Base-by-base conservation (phyloP, 1,140 invertebrate genomes). In the Catajapyx aquilonaris region DNA sequence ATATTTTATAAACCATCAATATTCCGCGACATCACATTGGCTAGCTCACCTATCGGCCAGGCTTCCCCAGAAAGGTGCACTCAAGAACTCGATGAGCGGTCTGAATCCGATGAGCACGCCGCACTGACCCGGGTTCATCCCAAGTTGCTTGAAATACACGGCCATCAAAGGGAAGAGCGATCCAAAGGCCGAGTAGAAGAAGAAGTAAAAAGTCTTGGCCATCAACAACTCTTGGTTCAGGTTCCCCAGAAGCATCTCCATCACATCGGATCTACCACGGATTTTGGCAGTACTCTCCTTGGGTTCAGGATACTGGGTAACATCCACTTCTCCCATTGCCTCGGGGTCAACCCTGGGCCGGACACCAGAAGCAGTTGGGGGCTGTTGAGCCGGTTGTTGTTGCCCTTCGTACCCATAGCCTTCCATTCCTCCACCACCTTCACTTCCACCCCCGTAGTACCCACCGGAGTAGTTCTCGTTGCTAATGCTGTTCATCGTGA, bases 131-230 rank as follows among this genome's bases (percentile, higher is more conserved):
- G 90, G 79, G 58, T 93, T 94, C 86, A 97, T 93, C 5, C 88
- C 93, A 72, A 96, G 79, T 60, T 95, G 88, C 56, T 86, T 97
- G 64, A 98, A 98, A 59, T 96, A 98, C 16, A 98, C 85, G 16
- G 87, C 93, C 76, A 98, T 86, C 19, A 98, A 60, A 0, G 94
- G 94, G 53, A 97, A 97, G 0, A 99, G 65, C 0, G 88, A 95
- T 4, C 94, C 94, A 50, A 98, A 99, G 1, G 94, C 93, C 2
- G 93, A 90, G 54, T 96, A 99, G 60, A 97, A 98, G 67, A 96
- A 97, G 58, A 98, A 96, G 56, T 98, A 99, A 57, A 98, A 99
- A 1, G 81, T 79, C 56, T 94, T 94, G 35, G 90, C 85, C 3
- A 86, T 79, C 36, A 94, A 66, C 31, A 95, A 62, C 53, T 94